phyloP scores from a whole-genome alignment of 1,140 invertebrate genomes.

The Macrosteles quadrilineatus region DNA sequence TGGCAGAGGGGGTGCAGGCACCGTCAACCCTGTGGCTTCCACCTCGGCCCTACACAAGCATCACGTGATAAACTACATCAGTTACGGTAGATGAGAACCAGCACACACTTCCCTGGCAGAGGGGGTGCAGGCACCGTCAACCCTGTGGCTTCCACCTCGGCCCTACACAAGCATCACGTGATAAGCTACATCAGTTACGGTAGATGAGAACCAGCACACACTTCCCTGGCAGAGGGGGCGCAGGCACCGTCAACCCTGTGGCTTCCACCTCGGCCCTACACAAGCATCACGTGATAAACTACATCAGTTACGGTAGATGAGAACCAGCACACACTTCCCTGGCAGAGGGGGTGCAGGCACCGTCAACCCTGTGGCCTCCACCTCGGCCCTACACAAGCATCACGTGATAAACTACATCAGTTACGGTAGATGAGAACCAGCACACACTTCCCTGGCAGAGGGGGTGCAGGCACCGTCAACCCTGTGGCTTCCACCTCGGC shows the following conservation, averaged over 20 bases:
- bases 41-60: constrained; percentile 48
- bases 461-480: constrained; percentile 56
- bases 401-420: too few relatives aligned
- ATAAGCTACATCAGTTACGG: too few relatives aligned
- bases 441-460: constrained; percentile 61
- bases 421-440: too few relatives aligned
- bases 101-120: constrained; percentile 60
- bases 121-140: constrained; percentile 56
- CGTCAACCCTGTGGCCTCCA: constrained; percentile 54
- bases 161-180: too few relatives aligned
- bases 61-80: too few relatives aligned
- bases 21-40: constrained; percentile 55
- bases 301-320: too few relatives aligned
- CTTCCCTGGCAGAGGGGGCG: constrained; percentile 59
- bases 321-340: constrained; percentile 60
- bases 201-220: too few relatives aligned
- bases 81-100: too few relatives aligned
- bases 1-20: constrained; percentile 57
- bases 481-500: constrained; percentile 52
- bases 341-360: constrained; percentile 58
- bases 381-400: constrained; percentile 48
- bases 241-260: constrained; percentile 55
- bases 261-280: constrained; percentile 49
- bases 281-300: too few relatives aligned
- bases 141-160: constrained; percentile 52